Conservation (phyloP, 2,888 invertebrate genomes). For the Caenorhabditis doughertyi region DNA sequence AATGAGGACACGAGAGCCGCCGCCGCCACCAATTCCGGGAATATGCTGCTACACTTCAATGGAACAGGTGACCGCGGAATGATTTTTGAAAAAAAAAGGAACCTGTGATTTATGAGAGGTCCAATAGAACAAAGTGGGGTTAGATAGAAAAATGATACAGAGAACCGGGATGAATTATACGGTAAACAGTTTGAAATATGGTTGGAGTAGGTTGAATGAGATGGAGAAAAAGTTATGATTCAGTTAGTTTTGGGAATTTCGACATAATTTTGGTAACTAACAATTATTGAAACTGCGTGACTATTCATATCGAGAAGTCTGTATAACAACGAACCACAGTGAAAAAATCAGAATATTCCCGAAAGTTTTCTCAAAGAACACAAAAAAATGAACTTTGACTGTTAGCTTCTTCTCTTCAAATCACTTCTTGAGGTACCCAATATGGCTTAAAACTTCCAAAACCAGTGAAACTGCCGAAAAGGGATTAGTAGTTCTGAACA, state of each 20-base stretch:
- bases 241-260: no score
- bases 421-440: slow-evolving; percentile 10
- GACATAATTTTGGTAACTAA: no score
- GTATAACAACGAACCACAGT: no score
- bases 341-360: no score
- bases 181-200: no score
- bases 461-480: background rate
- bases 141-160: background rate
- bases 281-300: no score
- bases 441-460: slow-evolving; percentile 26
- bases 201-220: no score
- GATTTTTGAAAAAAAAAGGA: no score
- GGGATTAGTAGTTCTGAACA: slow-evolving; percentile 9
- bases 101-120: slow-evolving; percentile 48
- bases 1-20: slow-evolving; percentile 47
- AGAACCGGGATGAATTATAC: no score
- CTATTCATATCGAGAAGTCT: no score
- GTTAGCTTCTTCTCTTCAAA: slow-evolving; percentile 1
- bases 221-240: no score
- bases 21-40: slow-evolving; percentile 8
- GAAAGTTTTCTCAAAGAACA: background rate
- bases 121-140: slow-evolving; percentile 13
- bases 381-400: slow-evolving; percentile 20
- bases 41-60: slow-evolving; percentile 7
- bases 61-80: slow-evolving; percentile 51